A percentile compares a stretch with the other conserved stretches of the same genome.
Evolutionary conservation across 2,113 vertebrate genomes (phyloP).

Genomic region (Myotis davidii): DNA sequence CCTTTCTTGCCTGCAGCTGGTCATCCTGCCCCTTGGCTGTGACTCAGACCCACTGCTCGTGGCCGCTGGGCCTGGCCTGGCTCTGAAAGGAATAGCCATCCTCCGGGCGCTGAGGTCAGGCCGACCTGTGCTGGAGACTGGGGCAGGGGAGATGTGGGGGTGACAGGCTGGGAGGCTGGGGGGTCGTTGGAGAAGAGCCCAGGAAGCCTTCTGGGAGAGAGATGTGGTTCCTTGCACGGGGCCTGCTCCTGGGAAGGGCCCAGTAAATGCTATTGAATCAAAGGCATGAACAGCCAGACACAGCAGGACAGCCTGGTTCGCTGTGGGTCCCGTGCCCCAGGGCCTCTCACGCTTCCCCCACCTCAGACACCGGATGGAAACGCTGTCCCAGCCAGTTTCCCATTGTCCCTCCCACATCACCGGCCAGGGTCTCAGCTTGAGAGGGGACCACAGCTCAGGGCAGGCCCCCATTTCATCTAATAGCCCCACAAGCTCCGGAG

Average conservation of each 20-base stretch:
- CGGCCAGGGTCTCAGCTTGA: neutral
- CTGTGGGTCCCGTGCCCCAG: neutral
- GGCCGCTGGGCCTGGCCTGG: neutral
- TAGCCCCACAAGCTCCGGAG: neutral
- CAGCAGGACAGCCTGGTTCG: neutral
- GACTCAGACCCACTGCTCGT: neutral
- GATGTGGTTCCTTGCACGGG: rapidly evolving
- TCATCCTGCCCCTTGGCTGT: neutral
- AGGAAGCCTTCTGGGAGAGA: neutral
- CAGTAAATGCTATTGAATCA: neutral
- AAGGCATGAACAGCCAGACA: neutral
- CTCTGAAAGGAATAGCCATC: neutral
- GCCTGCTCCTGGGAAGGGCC: neutral
- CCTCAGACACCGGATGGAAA: neutral
- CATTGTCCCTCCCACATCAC: rapidly evolving
- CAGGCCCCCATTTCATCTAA: neutral
- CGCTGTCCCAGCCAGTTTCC: neutral
- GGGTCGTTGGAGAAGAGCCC: neutral
- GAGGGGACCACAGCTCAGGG: neutral
- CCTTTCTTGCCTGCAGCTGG: slow-evolving; percentile 5
- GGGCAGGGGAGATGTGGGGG: too few relatives aligned
- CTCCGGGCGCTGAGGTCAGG: neutral
- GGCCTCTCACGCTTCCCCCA: neutral
- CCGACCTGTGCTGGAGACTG: neutral
- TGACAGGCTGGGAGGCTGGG: neutral